Conservation (phyloP, 2,888 invertebrate species). For the Leucophora obtusa region DNA sequence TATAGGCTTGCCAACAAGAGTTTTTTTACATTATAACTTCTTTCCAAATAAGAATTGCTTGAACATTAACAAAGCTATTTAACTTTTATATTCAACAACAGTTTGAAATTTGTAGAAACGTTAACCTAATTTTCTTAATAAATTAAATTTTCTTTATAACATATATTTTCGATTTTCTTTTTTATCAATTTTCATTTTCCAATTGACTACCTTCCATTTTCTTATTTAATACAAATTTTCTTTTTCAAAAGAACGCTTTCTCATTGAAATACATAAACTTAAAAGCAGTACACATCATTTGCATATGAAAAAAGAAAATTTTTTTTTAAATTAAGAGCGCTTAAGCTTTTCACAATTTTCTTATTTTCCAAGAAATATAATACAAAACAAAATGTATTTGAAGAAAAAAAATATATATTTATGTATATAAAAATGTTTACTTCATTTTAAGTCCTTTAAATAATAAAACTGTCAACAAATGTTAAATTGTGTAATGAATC, state of each 20-base stretch:
- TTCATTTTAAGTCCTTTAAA: neutral
- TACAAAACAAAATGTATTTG: neutral
- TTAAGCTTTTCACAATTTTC: neutral
- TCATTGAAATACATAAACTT: neutral
- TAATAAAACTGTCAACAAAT: neutral
- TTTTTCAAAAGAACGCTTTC: neutral
- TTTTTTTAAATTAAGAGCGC: neutral
- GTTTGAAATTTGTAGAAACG: no score
- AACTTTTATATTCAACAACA: no score
- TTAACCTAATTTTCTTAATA: no score
- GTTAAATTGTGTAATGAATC: neutral
- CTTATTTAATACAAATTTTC: neutral
- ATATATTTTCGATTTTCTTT: no score
- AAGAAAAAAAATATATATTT: neutral
- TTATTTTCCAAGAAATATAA: neutral
- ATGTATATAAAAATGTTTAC: neutral
- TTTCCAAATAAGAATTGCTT: no score
- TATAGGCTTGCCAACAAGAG: no score
- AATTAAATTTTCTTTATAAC: no score
- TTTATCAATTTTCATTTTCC: neutral
- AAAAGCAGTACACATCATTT: neutral
- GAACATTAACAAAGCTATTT: no score
- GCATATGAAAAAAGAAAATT: neutral
- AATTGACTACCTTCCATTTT: neutral
- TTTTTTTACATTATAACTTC: no score